These are phyloP conservation scores for Epirrhoe alternata DNA, from an alignment of 2,888 invertebrate genomes.

Conservation along the genomic window DNA sequence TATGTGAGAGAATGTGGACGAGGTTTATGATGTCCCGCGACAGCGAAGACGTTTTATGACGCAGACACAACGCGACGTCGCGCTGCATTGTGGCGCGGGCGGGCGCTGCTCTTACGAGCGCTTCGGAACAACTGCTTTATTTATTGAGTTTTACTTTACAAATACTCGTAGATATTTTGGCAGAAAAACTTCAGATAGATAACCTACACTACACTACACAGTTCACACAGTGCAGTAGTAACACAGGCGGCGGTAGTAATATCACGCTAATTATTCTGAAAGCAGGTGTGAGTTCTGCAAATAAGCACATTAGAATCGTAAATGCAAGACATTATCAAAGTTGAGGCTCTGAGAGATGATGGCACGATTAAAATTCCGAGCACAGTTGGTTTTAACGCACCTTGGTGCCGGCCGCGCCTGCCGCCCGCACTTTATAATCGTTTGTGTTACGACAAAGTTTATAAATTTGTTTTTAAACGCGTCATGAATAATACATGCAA, in stretches of 20 bases:
- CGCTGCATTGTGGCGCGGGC: neutral
- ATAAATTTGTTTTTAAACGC: constrained; percentile 29
- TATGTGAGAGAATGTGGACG: constrained; percentile 4
- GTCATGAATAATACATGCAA: constrained; percentile 23
- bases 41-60: constrained; percentile 4
- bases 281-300: constrained; percentile 2
- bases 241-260: neutral
- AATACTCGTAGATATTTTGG: too few relatives aligned
- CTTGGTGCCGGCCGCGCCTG: constrained; percentile 3
- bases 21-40: constrained; percentile 4
- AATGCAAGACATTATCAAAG: constrained; percentile 8
- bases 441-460: constrained; percentile 22
- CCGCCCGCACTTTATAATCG: constrained; percentile 12
- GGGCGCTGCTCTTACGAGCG: neutral
- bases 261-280: neutral
- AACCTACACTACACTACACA: too few relatives aligned
- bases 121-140: neutral
- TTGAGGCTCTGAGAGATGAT: constrained; percentile 11
- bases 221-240: too few relatives aligned
- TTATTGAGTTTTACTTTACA: neutral
- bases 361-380: constrained; percentile 12
- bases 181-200: too few relatives aligned
- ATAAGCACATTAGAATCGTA: constrained; percentile 11
- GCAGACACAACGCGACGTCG: neutral
- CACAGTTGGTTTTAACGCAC: constrained; percentile 16